Evolutionary conservation across 2,113 vertebrate genomes (phyloP).

Genomic region (Petrocephalus zakoni): DNA sequence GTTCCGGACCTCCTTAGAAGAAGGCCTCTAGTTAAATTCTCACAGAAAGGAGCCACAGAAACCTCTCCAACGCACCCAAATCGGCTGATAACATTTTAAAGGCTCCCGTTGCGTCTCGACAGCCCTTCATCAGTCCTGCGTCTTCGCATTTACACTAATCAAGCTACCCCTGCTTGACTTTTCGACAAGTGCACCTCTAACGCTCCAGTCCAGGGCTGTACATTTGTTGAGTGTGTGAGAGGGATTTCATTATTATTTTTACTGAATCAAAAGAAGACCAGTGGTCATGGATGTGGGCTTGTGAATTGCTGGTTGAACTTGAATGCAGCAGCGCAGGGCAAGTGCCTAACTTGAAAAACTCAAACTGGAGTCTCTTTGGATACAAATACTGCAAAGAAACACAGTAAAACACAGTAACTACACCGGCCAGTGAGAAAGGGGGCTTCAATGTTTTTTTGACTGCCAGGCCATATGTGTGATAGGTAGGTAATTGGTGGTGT

Average conservation of each 20-base stretch:
- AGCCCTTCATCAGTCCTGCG: not conserved
- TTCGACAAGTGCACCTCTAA: not conserved
- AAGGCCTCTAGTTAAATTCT: not conserved
- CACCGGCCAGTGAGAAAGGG: not conserved
- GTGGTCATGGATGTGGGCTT: not conserved
- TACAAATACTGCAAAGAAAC: not conserved
- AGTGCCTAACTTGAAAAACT: not conserved
- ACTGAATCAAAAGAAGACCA: not conserved
- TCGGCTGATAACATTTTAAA: not conserved
- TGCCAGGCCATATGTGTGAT: not conserved
- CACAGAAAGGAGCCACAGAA: constrained; percentile 32
- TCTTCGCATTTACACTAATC: not conserved
- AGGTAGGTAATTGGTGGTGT: not conserved
- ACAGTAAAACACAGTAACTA: not conserved
- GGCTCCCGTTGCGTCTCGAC: not conserved
- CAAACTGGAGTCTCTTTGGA: not conserved
- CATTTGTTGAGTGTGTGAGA: not conserved
- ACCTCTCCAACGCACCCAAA: not conserved
- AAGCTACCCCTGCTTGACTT: not conserved
- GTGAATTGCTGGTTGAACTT: not conserved
- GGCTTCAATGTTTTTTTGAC: not conserved
- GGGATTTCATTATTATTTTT: not conserved
- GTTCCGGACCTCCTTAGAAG: not conserved
- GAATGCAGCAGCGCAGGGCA: not conserved
- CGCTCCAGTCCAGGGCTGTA: not conserved